Conservation (phyloP, 2,888 invertebrate genomes). For the Prosopocoilus inquinatus region DNA sequence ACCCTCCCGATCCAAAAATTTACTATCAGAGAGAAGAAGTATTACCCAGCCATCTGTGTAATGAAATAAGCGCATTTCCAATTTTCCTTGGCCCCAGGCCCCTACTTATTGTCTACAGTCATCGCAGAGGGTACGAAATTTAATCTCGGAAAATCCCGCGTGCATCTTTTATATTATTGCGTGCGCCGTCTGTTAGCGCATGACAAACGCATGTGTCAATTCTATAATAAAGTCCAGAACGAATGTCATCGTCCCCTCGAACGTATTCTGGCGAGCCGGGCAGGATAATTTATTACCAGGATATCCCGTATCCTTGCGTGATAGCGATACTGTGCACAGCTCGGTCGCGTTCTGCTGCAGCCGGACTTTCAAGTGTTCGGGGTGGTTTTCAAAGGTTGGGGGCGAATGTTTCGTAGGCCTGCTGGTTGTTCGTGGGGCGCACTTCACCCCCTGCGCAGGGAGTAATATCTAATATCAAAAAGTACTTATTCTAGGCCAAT, state of each 20-base stretch:
- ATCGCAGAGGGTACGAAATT: constrained; percentile 12
- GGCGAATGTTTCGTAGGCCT: constrained; percentile 18
- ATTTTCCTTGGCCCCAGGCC: neutral
- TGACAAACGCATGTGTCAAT: constrained; percentile 46
- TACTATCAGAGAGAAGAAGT: neutral
- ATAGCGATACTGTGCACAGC: constrained; percentile 37
- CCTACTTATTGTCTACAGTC: neutral
- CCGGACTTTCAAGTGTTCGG: constrained; percentile 23
- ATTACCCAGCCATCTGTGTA: constrained; percentile 1
- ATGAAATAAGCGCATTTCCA: constrained; percentile 1
- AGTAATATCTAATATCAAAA: constrained; percentile 39
- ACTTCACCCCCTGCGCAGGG: constrained; percentile 22
- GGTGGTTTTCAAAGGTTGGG: constrained; percentile 15
- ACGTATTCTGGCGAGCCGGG: constrained; percentile 18
- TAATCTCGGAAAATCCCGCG: constrained; percentile 19
- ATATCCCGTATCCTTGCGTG: constrained; percentile 48
- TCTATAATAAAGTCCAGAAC: constrained; percentile 42
- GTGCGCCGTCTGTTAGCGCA: constrained; percentile 19
- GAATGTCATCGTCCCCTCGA: constrained; percentile 26
- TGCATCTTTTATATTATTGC: constrained; percentile 16
- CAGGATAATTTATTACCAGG: constrained; percentile 47
- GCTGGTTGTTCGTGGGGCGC: constrained; percentile 20
- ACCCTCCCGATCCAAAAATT: too few relatives aligned
- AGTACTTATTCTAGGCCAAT: constrained; percentile 25
- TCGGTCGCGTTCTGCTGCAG: constrained; percentile 37